Conservation (phyloP, 2,797 vertebrate genomes). For the Valencia hispanica region DNA sequence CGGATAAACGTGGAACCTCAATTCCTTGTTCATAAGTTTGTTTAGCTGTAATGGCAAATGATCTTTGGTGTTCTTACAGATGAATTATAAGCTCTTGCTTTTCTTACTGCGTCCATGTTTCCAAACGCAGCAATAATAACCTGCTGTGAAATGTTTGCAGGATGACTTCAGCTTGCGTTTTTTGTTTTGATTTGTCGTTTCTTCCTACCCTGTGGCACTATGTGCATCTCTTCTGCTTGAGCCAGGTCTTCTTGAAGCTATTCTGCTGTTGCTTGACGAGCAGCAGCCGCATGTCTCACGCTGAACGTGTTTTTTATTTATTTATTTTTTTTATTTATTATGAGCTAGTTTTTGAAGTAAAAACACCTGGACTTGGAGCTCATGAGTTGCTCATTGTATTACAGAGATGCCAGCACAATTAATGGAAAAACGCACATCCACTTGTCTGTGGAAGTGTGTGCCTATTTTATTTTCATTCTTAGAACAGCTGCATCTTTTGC, state of each 20-base stretch:
- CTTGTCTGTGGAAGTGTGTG: constrained; percentile 55
- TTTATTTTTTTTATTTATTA: constrained; percentile 44
- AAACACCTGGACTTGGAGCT: constrained; percentile 71
- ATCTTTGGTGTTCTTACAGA: constrained; percentile 22
- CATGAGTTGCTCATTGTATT: constrained; percentile 68
- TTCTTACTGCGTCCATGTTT: constrained; percentile 14
- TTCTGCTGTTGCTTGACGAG: constrained; percentile 64
- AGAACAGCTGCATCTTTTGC: constrained; percentile 49
- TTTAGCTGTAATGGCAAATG: constrained; percentile 7
- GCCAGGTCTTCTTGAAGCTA: constrained; percentile 57
- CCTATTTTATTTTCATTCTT: constrained; percentile 45
- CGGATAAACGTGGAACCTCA: constrained; percentile 16
- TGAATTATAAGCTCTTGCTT: constrained; percentile 15
- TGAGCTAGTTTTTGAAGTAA: constrained; percentile 66
- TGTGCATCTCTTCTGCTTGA: constrained; percentile 55
- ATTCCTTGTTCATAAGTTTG: constrained; percentile 22
- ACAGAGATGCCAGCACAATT: constrained; percentile 54
- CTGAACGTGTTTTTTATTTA: constrained; percentile 34
- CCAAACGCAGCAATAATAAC: constrained; percentile 32
- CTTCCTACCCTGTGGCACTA: constrained; percentile 49
- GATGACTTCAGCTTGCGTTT: constrained; percentile 65
- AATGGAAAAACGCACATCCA: constrained; percentile 43
- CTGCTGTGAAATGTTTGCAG: constrained; percentile 67
- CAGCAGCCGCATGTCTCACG: constrained; percentile 58
- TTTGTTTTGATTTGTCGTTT: too few relatives aligned